Percentiles rank a stretch among this genome's conserved stretches.
phyloP scores from a whole-genome alignment of 2,888 invertebrate species.

The Drosophila siamana region DNA sequence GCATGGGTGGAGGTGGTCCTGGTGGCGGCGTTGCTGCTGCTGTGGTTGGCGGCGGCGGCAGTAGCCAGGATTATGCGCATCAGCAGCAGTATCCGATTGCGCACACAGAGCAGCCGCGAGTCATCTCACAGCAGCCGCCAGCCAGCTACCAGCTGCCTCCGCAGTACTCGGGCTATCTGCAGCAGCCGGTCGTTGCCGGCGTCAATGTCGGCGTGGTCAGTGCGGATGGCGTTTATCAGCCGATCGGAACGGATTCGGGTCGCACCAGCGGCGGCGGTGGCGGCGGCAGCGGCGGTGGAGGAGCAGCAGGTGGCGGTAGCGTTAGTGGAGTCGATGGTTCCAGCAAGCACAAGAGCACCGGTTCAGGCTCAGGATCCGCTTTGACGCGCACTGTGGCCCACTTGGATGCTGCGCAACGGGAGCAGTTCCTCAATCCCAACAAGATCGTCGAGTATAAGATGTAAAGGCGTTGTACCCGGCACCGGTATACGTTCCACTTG shows the following conservation, averaged over 20 bases:
- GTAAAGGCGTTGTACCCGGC: constrained; percentile 85
- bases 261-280: constrained; percentile 57
- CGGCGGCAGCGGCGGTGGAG: constrained; percentile 24
- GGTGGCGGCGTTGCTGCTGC: constrained; percentile 65
- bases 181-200: constrained; percentile 83
- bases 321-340: constrained; percentile 28
- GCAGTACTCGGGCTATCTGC: constrained; percentile 83
- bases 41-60: constrained; percentile 72
- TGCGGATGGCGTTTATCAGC: constrained; percentile 82
- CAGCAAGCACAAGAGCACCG: constrained; percentile 68
- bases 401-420: constrained; percentile 84
- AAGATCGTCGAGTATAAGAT: constrained; percentile 86
- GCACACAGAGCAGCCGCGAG: constrained; percentile 80
- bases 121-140: constrained; percentile 73
- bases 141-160: constrained; percentile 78
- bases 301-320: constrained; percentile 32
- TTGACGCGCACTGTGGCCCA: constrained; percentile 85
- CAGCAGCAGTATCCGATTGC: constrained; percentile 83
- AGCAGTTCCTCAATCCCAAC: constrained; percentile 85
- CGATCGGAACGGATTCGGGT: constrained; percentile 71
- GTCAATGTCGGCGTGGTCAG: constrained; percentile 84
- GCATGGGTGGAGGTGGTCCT: constrained; percentile 74
- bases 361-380: constrained; percentile 68
- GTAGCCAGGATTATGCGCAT: constrained; percentile 83
- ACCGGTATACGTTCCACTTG: constrained; percentile 85